Base-by-base conservation (phyloP, 2,113 vertebrate genomes). In the Crotalus helleri region DNA sequence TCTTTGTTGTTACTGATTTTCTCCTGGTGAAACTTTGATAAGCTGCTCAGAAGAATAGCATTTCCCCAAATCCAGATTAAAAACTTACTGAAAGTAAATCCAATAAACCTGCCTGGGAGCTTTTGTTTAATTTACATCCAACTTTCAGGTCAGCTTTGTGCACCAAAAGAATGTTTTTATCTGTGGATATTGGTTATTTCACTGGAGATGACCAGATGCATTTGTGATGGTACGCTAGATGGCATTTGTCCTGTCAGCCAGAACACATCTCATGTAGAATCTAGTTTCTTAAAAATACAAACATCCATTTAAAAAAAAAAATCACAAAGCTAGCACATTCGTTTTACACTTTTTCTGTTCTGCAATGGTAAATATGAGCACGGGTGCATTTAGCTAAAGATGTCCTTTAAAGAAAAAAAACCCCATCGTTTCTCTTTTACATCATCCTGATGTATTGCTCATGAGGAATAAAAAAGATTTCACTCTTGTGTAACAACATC, bases 101-200 rank as follows among this genome's bases (percentile, higher is more conserved):
- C 33, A 81, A 10, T 81, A 81, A 81, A 39, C 33, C 74, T 81
- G 74, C 19, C 74, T 81, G 85, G 49, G 23, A 51, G 85, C 49
- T 51, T 87, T 87, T 87, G 58, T 95, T 96, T 96, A 95, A 97
- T 93, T 51, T 94, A 96, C 94, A 92, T 81, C 87, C 64, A 93
- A 92, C 9, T 93, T 92, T 49, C 93, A 88, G 95, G 95, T 92
- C 91, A 95, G 85, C 46, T 29, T 53, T 49, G 49, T 29, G 85
- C 23, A 51, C 49, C 85, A 15, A 87, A 87, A 53, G 44, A 51
- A 95, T 93, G 81, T 95, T 92, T 93, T 90, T 64, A 88, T 85
- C 96, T 94, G 89, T 92, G 94, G 95, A 96, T 87, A 93, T 94
- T 95, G 87, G 94, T 96, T 95, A 88, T 92, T 94, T 94, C 93